These are phyloP conservation scores for Picus viridis DNA, from an alignment of 2,797 vertebrate species.

Conservation along the genomic window DNA sequence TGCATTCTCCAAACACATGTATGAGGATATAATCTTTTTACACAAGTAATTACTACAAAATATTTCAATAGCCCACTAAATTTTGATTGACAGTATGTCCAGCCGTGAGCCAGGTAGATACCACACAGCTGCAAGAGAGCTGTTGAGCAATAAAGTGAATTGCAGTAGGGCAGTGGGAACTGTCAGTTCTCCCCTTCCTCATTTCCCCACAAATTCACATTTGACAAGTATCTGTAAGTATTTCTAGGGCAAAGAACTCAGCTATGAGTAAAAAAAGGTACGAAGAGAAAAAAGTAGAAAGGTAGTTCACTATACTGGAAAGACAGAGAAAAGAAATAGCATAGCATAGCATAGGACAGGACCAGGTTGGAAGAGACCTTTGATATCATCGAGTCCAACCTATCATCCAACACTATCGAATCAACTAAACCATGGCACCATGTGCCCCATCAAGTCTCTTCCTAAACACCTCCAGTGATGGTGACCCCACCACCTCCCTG, in stretches of 20 bases:
- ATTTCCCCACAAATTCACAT: neutral
- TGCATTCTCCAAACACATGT: neutral
- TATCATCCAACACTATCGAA: too few relatives aligned
- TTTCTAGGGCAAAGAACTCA: neutral
- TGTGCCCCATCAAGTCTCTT: too few relatives aligned
- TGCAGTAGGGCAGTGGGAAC: neutral
- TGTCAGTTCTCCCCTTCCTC: neutral
- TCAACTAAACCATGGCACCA: too few relatives aligned
- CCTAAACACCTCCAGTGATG: too few relatives aligned
- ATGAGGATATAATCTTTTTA: neutral
- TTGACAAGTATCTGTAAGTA: neutral
- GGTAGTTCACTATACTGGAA: neutral
- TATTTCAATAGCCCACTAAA: neutral
- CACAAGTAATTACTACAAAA: neutral
- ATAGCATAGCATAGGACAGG: too few relatives aligned
- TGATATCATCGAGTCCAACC: too few relatives aligned
- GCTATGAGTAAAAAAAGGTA: neutral
- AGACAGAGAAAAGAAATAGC: neutral
- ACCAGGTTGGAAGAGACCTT: too few relatives aligned
- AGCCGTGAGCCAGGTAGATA: neutral
- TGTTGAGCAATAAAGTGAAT: neutral
- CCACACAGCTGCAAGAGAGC: neutral
- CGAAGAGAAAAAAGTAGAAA: neutral
- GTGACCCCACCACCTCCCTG: too few relatives aligned
- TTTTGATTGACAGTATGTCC: neutral